phyloP scores from a whole-genome alignment of 2,113 vertebrate genomes.

The Vicugna pacos region DNA sequence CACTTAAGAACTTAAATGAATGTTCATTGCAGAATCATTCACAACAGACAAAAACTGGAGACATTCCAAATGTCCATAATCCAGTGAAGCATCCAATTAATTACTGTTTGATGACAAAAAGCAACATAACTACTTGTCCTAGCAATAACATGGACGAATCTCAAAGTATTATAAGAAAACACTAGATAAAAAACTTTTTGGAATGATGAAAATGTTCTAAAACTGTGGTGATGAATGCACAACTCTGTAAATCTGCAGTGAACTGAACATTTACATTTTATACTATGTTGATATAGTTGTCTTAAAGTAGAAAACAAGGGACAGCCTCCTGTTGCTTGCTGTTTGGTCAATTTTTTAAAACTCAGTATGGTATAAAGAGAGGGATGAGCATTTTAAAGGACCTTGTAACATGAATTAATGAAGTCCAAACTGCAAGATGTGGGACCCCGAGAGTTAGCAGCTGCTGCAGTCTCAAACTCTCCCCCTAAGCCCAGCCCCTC shows the following conservation, averaged over 20 bases:
- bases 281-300: not conserved
- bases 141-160: not conserved
- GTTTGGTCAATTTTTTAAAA: not conserved
- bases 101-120: constrained; percentile 5
- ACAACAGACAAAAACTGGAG: not conserved
- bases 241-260: not conserved
- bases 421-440: not conserved
- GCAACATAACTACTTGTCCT: not conserved
- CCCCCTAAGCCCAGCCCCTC: not conserved
- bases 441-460: not conserved
- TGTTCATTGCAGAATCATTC: not conserved
- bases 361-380: not conserved
- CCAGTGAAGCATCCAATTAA: not conserved
- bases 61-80: not conserved
- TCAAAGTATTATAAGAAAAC: not conserved
- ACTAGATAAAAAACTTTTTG: not conserved
- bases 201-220: constrained; percentile 24
- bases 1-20: not conserved
- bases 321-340: not conserved
- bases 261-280: not conserved
- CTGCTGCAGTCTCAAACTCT: not conserved
- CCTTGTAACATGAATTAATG: not conserved
- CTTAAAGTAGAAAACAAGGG: not conserved
- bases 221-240: not conserved
- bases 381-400: not conserved